Evolutionary conservation across 2,888 invertebrate species (phyloP).

Genomic region (Crioceris asparagi): DNA sequence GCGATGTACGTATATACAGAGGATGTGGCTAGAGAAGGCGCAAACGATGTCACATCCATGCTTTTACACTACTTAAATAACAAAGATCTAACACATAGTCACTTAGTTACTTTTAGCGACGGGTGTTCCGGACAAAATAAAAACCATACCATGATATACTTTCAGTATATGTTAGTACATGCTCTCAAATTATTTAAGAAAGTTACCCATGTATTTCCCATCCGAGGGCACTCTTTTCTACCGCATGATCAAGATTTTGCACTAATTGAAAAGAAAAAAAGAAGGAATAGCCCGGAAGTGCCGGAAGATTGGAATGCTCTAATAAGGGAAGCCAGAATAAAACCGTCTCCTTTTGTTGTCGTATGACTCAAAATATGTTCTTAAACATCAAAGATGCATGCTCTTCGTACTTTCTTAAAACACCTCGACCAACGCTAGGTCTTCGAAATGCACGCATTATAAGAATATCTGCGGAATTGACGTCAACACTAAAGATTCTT

Average conservation of each 20-base stretch:
- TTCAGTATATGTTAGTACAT: not conserved
- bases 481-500: no score
- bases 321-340: not conserved
- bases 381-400: no score
- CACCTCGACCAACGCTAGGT: no score
- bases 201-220: conserved; percentile 7
- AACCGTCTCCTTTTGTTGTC: not conserved
- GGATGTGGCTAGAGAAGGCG: conserved; percentile 9
- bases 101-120: conserved; percentile 5
- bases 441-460: no score
- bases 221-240: conserved; percentile 10
- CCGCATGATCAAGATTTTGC: conserved; percentile 8
- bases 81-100: conserved; percentile 3
- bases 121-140: conserved; percentile 13
- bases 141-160: conserved; percentile 9
- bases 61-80: conserved; percentile 11
- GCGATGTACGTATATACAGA: conserved; percentile 9
- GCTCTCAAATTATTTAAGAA: conserved; percentile 1
- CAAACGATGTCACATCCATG: conserved; percentile 13
- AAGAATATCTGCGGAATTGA: no score
- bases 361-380: no score
- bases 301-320: not conserved
- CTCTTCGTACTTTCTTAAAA: no score
- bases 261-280: conserved; percentile 2
- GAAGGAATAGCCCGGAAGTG: not conserved